Conservation (phyloP, 2,797 vertebrate species). For the Micromesistius poutassou region DNA sequence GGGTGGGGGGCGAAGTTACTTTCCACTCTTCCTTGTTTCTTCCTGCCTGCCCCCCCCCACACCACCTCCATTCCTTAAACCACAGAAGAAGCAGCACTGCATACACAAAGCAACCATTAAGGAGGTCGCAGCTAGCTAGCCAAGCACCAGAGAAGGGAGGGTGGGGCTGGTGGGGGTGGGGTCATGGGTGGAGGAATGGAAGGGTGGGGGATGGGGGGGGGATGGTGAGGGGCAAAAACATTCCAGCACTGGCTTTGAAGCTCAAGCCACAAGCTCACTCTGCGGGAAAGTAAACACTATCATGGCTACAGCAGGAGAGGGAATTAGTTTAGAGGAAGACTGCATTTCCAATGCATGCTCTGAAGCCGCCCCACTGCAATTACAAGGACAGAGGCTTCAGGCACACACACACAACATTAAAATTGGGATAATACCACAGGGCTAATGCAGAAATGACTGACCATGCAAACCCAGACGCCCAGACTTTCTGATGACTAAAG, state of each 20-base stretch:
- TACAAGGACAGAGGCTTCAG: not conserved
- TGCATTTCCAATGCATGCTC: constrained; percentile 31
- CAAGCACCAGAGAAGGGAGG: constrained; percentile 47
- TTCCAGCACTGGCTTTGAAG: constrained; percentile 69
- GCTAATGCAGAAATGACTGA: not conserved
- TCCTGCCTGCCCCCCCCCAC: constrained; percentile 32
- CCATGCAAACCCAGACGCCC: not conserved
- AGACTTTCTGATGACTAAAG: not conserved
- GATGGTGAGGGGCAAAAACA: constrained; percentile 51
- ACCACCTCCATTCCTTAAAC: constrained; percentile 39
- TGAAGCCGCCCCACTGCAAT: not conserved
- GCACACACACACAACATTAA: not conserved
- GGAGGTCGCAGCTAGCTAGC: constrained; percentile 53
- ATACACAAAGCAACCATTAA: constrained; percentile 64
- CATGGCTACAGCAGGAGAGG: constrained; percentile 42
- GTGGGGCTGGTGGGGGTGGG: constrained; percentile 48
- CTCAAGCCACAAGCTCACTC: constrained; percentile 44
- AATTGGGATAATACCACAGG: not conserved
- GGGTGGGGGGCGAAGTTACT: not conserved
- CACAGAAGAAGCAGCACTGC: constrained; percentile 43
- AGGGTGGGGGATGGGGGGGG: constrained; percentile 52
- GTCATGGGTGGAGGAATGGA: constrained; percentile 46
- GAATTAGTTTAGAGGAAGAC: constrained; percentile 26
- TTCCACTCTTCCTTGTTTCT: constrained; percentile 15
- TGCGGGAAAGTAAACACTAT: constrained; percentile 59